Evolutionary conservation across 2,888 invertebrate species (phyloP).

Genomic region (Acanthococcus lagerstroemiae): DNA sequence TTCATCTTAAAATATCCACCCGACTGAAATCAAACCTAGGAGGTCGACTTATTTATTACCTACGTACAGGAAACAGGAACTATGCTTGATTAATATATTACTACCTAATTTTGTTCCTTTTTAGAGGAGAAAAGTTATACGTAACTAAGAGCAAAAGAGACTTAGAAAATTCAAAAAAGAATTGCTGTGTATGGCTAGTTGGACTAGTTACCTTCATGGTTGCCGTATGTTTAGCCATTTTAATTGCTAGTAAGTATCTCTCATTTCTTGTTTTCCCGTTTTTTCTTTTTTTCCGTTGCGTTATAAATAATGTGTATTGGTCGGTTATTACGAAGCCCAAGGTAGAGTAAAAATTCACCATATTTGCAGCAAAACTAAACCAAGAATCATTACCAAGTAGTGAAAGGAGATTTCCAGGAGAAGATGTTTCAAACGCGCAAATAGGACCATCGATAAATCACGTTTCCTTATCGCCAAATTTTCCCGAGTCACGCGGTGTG

Average conservation of each 20-base stretch:
- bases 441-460: background rate
- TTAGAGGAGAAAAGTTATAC: slow-evolving; percentile 70
- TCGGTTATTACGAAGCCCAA: too few species aligned
- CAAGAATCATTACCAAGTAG: slow-evolving; percentile 3
- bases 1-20: too few species aligned
- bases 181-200: slow-evolving; percentile 57
- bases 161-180: slow-evolving; percentile 36
- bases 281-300: background rate
- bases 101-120: slow-evolving; percentile 40
- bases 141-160: slow-evolving; percentile 63
- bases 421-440: background rate
- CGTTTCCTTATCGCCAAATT: background rate
- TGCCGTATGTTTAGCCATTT: slow-evolving; percentile 58
- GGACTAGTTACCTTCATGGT: slow-evolving; percentile 55
- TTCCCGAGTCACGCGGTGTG: background rate
- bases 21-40: too few species aligned
- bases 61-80: too few species aligned
- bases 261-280: background rate
- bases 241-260: slow-evolving; percentile 58
- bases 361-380: slow-evolving; percentile 13
- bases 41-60: too few species aligned
- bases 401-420: slow-evolving; percentile 12
- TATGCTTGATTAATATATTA: background rate
- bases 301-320: too few species aligned
- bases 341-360: too few species aligned